Percentiles rank a stretch among this genome's conserved stretches.
phyloP scores from a whole-genome alignment of 2,113 vertebrate species.

The Mesembrinibis cayennensis region DNA sequence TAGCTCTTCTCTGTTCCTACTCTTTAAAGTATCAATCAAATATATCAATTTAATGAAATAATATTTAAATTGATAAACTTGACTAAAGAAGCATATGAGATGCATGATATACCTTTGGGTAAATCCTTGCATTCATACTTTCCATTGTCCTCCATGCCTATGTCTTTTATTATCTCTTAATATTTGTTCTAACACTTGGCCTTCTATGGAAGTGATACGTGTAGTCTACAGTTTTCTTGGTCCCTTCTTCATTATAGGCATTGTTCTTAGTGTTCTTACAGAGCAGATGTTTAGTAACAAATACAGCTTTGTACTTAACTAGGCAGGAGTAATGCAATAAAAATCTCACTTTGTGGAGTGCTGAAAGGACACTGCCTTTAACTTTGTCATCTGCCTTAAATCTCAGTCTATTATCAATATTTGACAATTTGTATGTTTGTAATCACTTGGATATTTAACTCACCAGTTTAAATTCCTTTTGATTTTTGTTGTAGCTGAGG shows the following conservation, averaged over 20 bases:
- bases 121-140: not conserved
- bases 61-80: not conserved
- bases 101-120: not conserved
- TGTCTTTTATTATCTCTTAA: not conserved
- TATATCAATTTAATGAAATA: not conserved
- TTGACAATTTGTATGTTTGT: not conserved
- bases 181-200: not conserved
- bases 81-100: not conserved
- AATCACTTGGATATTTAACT: not conserved
- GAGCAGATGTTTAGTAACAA: not conserved
- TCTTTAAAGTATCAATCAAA: not conserved
- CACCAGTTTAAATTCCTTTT: not conserved
- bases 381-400: not conserved
- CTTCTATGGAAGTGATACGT: fast-evolving
- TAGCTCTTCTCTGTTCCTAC: not conserved
- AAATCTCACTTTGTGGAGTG: not conserved
- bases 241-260: not conserved
- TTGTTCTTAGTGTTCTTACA: not conserved
- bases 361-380: not conserved
- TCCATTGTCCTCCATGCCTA: not conserved
- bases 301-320: not conserved
- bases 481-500: not conserved
- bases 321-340: not conserved
- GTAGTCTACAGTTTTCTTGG: not conserved
- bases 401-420: not conserved